Conservation (phyloP, 2,797 vertebrate genomes). For the Tachyglossus aculeatus region DNA sequence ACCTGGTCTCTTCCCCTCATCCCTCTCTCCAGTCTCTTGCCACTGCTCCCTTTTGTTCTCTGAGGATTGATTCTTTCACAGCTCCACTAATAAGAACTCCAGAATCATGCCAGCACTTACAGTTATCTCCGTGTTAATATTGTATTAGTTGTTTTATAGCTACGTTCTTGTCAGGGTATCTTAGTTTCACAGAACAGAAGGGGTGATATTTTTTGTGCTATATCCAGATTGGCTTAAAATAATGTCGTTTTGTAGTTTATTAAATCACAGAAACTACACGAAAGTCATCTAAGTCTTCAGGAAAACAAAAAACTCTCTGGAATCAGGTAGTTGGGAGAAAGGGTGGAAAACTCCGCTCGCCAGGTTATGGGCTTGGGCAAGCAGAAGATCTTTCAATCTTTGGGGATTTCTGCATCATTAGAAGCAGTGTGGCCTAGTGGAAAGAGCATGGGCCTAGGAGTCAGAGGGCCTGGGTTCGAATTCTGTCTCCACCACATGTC, state of each 20-base stretch:
- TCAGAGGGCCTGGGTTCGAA: too few species aligned
- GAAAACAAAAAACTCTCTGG: conserved; percentile 50
- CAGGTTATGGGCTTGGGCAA: too few species aligned
- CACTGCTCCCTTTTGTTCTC: background rate
- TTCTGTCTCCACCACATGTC: too few species aligned
- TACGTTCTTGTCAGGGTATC: conserved; percentile 58
- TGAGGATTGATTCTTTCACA: background rate
- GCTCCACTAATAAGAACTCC: background rate
- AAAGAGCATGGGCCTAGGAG: too few species aligned
- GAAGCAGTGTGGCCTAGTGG: too few species aligned
- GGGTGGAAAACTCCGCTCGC: too few species aligned
- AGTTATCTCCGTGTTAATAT: conserved; percentile 49
- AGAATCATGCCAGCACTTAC: conserved; percentile 22
- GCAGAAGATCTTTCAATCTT: too few species aligned
- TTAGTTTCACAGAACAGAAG: conserved; percentile 68
- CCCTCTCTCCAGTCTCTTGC: background rate
- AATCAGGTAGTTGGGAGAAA: conserved; percentile 35
- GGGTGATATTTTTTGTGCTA: conserved; percentile 57
- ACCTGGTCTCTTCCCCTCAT: background rate
- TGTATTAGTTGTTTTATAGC: conserved; percentile 59
- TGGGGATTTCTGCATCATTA: too few species aligned
- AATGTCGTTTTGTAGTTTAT: conserved; percentile 60
- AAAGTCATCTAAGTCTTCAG: conserved; percentile 42
- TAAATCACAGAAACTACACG: conserved; percentile 58
- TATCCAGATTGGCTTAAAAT: conserved; percentile 64